These are phyloP conservation scores for Gallinago paraguaiae DNA, from an alignment of 2,113 vertebrate genomes.

Conservation along the genomic window DNA sequence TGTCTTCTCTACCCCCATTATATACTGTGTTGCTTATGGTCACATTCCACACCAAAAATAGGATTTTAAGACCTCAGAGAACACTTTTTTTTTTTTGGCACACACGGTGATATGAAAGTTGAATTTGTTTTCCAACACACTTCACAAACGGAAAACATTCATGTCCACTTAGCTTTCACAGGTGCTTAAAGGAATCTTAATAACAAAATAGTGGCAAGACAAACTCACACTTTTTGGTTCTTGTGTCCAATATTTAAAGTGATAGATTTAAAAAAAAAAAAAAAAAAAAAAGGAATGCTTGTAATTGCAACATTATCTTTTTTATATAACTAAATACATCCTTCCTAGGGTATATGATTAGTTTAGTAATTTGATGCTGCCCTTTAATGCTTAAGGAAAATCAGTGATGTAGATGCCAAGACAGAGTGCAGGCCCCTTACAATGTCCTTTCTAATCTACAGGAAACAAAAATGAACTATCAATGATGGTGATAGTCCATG, in stretches of 20 bases:
- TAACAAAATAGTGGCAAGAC: background rate
- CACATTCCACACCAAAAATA: slow-evolving; percentile 17
- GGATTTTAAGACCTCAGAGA: background rate
- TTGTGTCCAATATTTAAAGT: background rate
- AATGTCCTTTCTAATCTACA: slow-evolving; percentile 58
- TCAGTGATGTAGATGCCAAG: slow-evolving; percentile 57
- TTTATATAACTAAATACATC: slow-evolving; percentile 31
- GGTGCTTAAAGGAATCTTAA: slow-evolving; percentile 13
- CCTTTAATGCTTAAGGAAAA: slow-evolving; percentile 41
- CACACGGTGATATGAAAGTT: background rate
- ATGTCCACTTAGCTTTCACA: slow-evolving; percentile 26
- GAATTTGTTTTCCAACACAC: background rate
- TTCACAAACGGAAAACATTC: slow-evolving; percentile 10
- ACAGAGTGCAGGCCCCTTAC: slow-evolving; percentile 35
- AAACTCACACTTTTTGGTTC: background rate
- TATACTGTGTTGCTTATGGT: background rate
- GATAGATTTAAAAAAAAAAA: background rate
- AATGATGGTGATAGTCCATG: slow-evolving; percentile 57
- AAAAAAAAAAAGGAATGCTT: background rate
- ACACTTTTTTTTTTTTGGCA: background rate
- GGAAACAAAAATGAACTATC: slow-evolving; percentile 67
- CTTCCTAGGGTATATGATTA: slow-evolving; percentile 38
- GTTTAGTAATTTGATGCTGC: slow-evolving; percentile 50
- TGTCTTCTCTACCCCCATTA: background rate
- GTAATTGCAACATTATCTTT: background rate